Percentiles rank a stretch among this genome's conserved stretches.
Conservation (phyloP, 2,888 invertebrate species). For the Andricus curvator region DNA sequence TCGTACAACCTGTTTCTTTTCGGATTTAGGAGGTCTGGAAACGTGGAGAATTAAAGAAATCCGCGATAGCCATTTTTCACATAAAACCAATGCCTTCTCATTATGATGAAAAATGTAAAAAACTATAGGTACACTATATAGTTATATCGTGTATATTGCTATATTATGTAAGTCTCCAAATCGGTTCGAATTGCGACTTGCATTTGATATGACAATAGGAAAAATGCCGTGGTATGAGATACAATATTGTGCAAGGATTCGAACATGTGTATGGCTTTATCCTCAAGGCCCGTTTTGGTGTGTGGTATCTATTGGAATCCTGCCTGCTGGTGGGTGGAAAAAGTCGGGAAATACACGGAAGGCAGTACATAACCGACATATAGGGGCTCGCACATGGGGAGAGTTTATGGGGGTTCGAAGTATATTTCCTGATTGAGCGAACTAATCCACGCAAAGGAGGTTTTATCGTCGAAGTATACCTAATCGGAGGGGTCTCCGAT, state of each 20-base stretch:
- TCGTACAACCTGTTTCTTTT: too few relatives aligned
- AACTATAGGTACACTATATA: too few relatives aligned
- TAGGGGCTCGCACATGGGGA: constrained; percentile 67
- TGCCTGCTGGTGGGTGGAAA: constrained; percentile 49
- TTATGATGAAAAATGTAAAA: too few relatives aligned
- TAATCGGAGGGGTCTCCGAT: constrained; percentile 65
- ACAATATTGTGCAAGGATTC: constrained; percentile 47
- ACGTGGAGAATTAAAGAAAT: too few relatives aligned
- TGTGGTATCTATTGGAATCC: constrained; percentile 59
- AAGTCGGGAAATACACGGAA: constrained; percentile 42
- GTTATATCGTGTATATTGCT: too few relatives aligned
- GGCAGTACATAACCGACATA: constrained; percentile 61
- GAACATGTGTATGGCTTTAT: constrained; percentile 25
- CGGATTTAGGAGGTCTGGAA: too few relatives aligned
- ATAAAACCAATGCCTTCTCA: too few relatives aligned
- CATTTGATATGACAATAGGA: constrained; percentile 9
- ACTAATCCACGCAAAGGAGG: constrained; percentile 76
- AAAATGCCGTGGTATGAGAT: not conserved
- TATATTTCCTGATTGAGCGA: constrained; percentile 76
- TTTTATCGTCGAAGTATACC: constrained; percentile 73
- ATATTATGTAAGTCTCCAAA: too few relatives aligned
- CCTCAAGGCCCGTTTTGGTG: constrained; percentile 33
- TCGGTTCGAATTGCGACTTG: not conserved
- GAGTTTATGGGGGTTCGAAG: constrained; percentile 72
- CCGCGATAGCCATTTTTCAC: too few relatives aligned